phyloP scores from a whole-genome alignment of 2,113 vertebrate species.

The Galemys pyrenaicus region DNA sequence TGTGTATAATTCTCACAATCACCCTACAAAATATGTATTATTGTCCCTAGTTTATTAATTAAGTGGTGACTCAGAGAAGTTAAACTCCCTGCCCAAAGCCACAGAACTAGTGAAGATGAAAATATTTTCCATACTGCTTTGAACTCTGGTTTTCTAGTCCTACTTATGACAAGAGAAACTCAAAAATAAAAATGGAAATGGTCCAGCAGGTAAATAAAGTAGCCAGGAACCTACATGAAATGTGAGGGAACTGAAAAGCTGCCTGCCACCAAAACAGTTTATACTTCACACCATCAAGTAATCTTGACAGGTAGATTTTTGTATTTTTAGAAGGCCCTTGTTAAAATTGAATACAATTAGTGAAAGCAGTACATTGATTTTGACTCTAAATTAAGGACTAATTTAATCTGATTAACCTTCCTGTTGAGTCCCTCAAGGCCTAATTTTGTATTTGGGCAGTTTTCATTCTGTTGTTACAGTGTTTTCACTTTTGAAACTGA shows the following conservation, averaged over 20 bases:
- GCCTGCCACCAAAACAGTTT: background rate
- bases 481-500: constrained; percentile 18
- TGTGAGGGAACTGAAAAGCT: background rate
- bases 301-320: constrained; percentile 8
- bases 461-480: constrained; percentile 24
- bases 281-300: background rate
- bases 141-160: constrained; percentile 45
- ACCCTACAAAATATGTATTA: background rate
- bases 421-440: no score
- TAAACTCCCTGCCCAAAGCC: background rate
- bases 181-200: constrained; percentile 37
- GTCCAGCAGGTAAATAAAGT: background rate
- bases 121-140: constrained; percentile 46
- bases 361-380: background rate
- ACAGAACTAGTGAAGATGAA: constrained; percentile 19
- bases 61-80: background rate
- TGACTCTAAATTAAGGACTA: background rate
- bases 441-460: background rate
- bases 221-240: background rate
- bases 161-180: constrained; percentile 25
- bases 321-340: background rate
- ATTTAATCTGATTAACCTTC: background rate
- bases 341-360: background rate
- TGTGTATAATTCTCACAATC: background rate
- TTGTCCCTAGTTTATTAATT: constrained; percentile 9